Conservation (phyloP, 1,140 invertebrate genomes). For the Melanaphis sacchari region DNA sequence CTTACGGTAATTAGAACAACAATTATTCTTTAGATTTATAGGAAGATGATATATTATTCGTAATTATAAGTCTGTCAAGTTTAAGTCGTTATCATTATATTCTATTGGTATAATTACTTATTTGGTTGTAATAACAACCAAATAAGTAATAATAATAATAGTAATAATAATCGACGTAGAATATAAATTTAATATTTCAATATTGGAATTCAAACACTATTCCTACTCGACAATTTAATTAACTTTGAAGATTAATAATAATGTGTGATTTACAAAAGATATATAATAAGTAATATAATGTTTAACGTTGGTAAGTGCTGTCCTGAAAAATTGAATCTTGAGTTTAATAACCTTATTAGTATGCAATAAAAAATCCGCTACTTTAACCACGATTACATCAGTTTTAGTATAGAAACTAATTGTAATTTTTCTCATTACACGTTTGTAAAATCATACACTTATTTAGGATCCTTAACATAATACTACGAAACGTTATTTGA, state of each 20-base stretch:
- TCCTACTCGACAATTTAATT: background rate
- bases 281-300: background rate
- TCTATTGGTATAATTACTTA: background rate
- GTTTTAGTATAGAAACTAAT: background rate
- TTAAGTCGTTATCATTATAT: background rate
- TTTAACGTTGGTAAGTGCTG: background rate
- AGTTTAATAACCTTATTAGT: background rate
- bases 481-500: background rate
- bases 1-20: background rate
- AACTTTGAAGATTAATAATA: background rate
- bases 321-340: background rate
- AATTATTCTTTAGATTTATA: background rate
- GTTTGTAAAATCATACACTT: background rate
- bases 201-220: background rate
- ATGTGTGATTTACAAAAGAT: background rate
- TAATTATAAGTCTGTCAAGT: background rate
- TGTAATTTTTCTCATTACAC: background rate
- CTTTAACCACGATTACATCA: background rate
- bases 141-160: no score
- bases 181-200: background rate
- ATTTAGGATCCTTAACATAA: background rate
- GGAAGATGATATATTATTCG: background rate
- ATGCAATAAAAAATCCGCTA: background rate
- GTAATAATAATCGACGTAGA: no score
- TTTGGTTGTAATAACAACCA: no score